Conservation (phyloP, 2,888 invertebrate species). For the Drosophila ezoana region DNA sequence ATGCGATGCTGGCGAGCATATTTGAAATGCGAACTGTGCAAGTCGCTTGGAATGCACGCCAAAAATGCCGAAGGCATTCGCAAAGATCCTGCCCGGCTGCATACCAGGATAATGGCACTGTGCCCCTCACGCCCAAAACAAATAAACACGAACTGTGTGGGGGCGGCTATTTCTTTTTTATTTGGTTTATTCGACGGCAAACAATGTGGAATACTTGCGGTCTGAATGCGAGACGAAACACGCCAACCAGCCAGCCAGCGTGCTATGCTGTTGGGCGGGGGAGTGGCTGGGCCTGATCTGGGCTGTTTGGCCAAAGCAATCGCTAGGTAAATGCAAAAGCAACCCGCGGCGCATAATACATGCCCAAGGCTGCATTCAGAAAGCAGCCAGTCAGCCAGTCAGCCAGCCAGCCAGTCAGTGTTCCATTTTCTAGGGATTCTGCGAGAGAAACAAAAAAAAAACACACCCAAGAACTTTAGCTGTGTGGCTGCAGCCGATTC, state of each 20-base stretch:
- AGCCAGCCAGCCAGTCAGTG: constrained; percentile 45
- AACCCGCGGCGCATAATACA: constrained; percentile 44
- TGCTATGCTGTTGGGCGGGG: neutral
- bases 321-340: constrained; percentile 66
- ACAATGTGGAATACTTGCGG: constrained; percentile 73
- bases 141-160: constrained; percentile 40
- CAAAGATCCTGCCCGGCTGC: constrained; percentile 14
- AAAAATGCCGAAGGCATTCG: constrained; percentile 22
- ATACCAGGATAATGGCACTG: constrained; percentile 39
- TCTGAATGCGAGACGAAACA: constrained; percentile 54
- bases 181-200: constrained; percentile 66
- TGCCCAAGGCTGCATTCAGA: constrained; percentile 41
- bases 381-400: constrained; percentile 42
- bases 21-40: constrained; percentile 23
- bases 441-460: constrained; percentile 30
- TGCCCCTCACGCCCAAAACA: constrained; percentile 21
- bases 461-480: constrained; percentile 48
- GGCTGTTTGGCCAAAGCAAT: constrained; percentile 1
- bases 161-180: constrained; percentile 39
- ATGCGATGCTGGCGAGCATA: constrained; percentile 1
- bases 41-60: constrained; percentile 28
- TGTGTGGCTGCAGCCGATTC: constrained; percentile 54
- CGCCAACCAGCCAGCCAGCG: constrained; percentile 15
- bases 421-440: constrained; percentile 70
- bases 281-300: neutral